Evolutionary conservation across 2,113 vertebrate genomes (phyloP), one percentile per base, ranked within the genome.

Genomic region (Ictalurus furcatus): DNA sequence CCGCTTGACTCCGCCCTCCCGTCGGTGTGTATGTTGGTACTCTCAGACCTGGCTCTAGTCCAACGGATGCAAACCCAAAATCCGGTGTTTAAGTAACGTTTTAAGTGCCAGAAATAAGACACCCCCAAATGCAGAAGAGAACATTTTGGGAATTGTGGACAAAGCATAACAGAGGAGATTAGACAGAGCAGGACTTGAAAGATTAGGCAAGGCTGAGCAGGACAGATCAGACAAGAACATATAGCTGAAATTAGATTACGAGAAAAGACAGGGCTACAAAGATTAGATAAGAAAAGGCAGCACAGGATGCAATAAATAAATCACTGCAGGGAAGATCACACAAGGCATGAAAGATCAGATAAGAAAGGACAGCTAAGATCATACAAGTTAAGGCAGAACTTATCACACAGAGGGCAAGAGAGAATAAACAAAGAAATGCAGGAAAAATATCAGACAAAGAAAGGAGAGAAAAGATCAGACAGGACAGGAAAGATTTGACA

Each of bases 291-390:
- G 74, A 78, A 13, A 80, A 80, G 5, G n/a, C 25, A 44, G 40
- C 40, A 76, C 37, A 30, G 78, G 48, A 80, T 30, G 30, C 28
- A 56, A 80, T 80, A 56, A 80, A 80, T 80, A 80, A 80, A 80
- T 56, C 48, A 80, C 30, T 54, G 25, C 48, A 28, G 44, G 44
- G 2, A 63, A 79, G 73, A 87, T 17, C n/a, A 48, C 30, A 61
- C 28, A n/a, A 79, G 85, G 23, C 17, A 63, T 12, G 34, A 88
- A 7, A 59, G 52, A 59, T 61, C 63, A 73, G 87, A 88, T 63
- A 84, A 83, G 67, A n/a, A 37, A 54, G 9, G n/a, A 34, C 69
- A 30, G 54, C 14, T 54, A 48, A 84, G 67, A 88, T 85, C 34
- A 80, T 48, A 80, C 48, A 17, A 52, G 56, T 56, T 16, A 48